Conservation (phyloP, 2,797 vertebrate species). For the Harpagifer antarcticus region DNA sequence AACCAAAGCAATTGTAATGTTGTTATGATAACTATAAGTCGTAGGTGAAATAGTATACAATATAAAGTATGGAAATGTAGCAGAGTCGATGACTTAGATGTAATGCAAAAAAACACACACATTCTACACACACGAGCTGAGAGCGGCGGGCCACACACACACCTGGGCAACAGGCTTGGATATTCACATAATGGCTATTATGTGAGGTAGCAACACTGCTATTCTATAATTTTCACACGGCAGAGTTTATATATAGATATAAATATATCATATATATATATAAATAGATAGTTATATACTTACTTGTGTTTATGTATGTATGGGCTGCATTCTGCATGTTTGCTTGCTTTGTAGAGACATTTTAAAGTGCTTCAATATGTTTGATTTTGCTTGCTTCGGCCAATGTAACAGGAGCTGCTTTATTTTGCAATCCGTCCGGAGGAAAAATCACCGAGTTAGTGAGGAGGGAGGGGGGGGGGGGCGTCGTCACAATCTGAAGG, state of each 20-base stretch:
- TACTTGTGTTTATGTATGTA: slow-evolving; percentile 84
- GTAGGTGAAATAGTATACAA: slow-evolving; percentile 73
- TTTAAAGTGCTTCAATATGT: slow-evolving; percentile 76
- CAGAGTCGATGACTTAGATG: slow-evolving; percentile 88
- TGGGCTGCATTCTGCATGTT: slow-evolving; percentile 86
- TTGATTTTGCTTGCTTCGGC: slow-evolving; percentile 78
- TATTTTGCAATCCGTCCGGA: slow-evolving; percentile 70
- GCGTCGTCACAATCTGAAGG: slow-evolving; percentile 44
- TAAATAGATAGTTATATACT: slow-evolving; percentile 71
- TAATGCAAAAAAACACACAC: slow-evolving; percentile 83
- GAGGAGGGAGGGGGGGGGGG: slow-evolving; percentile 22
- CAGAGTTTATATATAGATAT: slow-evolving; percentile 79
- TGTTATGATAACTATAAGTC: slow-evolving; percentile 81
- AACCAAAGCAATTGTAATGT: slow-evolving; percentile 89
- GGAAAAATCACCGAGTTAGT: slow-evolving; percentile 41
- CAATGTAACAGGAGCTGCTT: slow-evolving; percentile 66
- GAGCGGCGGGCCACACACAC: slow-evolving; percentile 51
- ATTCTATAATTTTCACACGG: slow-evolving; percentile 79
- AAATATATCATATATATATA: slow-evolving; percentile 68
- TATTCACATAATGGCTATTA: slow-evolving; percentile 79
- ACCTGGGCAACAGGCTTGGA: slow-evolving; percentile 70
- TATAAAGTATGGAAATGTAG: slow-evolving; percentile 87
- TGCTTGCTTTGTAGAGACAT: slow-evolving; percentile 79
- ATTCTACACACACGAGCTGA: slow-evolving; percentile 63
- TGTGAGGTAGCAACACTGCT: slow-evolving; percentile 85